phyloP scores from a whole-genome alignment of 1,140 invertebrate species.

The Nebria ingens region DNA sequence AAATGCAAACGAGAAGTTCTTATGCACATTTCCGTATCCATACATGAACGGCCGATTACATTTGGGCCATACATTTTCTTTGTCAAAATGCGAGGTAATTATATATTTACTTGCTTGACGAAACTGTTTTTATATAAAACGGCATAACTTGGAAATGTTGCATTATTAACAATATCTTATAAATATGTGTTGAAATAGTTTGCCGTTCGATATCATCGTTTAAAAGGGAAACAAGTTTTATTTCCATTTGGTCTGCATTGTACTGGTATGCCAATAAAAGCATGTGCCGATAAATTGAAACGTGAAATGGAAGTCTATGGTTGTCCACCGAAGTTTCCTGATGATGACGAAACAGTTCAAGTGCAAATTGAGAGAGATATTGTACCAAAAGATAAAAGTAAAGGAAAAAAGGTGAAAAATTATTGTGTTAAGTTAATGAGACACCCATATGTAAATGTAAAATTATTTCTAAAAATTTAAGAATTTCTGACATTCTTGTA shows the following conservation, averaged over 20 bases:
- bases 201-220: slow-evolving; percentile 77
- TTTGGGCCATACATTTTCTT: slow-evolving; percentile 93
- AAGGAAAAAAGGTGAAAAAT: slow-evolving; percentile 80
- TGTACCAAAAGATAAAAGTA: slow-evolving; percentile 85
- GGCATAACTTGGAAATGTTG: slow-evolving; percentile 4
- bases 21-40: slow-evolving; percentile 94
- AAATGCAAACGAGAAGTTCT: slow-evolving; percentile 68
- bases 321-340: slow-evolving; percentile 85
- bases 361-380: slow-evolving; percentile 42
- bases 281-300: slow-evolving; percentile 96
- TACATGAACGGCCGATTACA: slow-evolving; percentile 99
- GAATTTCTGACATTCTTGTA: background rate
- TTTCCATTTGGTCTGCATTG: slow-evolving; percentile 99
- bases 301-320: slow-evolving; percentile 89
- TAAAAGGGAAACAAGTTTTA: slow-evolving; percentile 83
- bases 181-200: slow-evolving; percentile 49
- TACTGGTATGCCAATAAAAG: slow-evolving; percentile 95
- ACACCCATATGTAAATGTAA: slow-evolving; percentile 13
- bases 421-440: slow-evolving; percentile 10
- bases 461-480: background rate
- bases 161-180: slow-evolving; percentile 18
- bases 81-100: slow-evolving; percentile 87
- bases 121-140: slow-evolving; percentile 15
- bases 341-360: slow-evolving; percentile 38
- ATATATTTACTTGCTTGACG: background rate